Percentiles rank a stretch among this genome's conserved stretches.
These are phyloP conservation scores for Sebastes jordani DNA, from an alignment of 2,797 vertebrate species.

Conservation along the genomic window DNA sequence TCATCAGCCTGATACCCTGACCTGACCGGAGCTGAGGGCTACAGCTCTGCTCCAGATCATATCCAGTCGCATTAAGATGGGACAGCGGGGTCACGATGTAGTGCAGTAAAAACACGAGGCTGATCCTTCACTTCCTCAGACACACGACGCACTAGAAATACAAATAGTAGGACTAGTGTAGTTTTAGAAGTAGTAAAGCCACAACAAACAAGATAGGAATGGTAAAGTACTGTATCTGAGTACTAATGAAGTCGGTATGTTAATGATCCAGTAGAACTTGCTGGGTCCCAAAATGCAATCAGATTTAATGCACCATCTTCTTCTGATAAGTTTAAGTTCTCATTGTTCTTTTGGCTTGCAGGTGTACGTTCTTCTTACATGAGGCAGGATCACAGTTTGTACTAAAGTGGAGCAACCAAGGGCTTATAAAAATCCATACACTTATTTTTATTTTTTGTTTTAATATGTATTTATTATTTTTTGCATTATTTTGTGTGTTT, in stretches of 20 bases:
- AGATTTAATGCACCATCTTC: background rate
- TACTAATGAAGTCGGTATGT: background rate
- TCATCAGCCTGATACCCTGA: slow-evolving; percentile 51
- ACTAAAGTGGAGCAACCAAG: background rate
- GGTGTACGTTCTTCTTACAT: background rate
- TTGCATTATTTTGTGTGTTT: too few relatives aligned
- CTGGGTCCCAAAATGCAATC: too few relatives aligned
- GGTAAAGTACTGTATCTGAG: background rate
- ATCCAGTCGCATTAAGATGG: slow-evolving; percentile 26
- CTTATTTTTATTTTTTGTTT: too few relatives aligned
- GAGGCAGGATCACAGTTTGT: background rate
- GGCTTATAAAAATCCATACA: too few relatives aligned
- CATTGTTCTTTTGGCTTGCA: background rate
- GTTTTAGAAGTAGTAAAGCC: background rate
- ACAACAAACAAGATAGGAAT: background rate
- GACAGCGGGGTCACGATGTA: slow-evolving; percentile 4
- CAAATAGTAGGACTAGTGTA: background rate
- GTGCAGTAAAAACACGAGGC: slow-evolving; percentile 17
- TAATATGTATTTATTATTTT: too few relatives aligned
- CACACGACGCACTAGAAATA: background rate
- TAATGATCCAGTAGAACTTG: too few relatives aligned
- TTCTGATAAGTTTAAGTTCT: background rate
- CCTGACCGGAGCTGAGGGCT: slow-evolving; percentile 36
- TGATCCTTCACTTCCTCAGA: slow-evolving; percentile 2
- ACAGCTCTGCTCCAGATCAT: slow-evolving; percentile 28